Conservation (phyloP, 1,140 invertebrate genomes). For the Drosophila baimaii region DNA sequence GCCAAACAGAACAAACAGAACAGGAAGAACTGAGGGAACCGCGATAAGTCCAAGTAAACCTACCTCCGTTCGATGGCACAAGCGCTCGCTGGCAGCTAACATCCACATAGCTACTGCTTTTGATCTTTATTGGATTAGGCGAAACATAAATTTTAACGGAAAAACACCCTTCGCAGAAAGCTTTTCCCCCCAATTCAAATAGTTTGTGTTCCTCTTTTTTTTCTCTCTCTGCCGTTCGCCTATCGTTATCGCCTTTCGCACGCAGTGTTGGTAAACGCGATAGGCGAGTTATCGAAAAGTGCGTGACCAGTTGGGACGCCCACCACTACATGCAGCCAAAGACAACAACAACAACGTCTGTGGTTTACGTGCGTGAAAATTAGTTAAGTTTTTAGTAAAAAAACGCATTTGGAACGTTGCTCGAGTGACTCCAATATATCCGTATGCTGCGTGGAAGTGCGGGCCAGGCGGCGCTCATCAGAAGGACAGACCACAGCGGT, state of each 20-base stretch:
- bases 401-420: constrained; percentile 41
- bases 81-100: constrained; percentile 52
- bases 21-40: not conserved
- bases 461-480: constrained; percentile 22
- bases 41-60: not conserved
- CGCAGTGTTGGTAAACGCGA: constrained; percentile 30
- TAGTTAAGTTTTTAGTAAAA: constrained; percentile 76
- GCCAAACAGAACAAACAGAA: not conserved
- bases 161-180: constrained; percentile 38
- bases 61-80: constrained; percentile 59
- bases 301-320: constrained; percentile 30
- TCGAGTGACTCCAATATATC: constrained; percentile 25
- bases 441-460: constrained; percentile 53
- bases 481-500: constrained; percentile 22
- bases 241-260: constrained; percentile 1
- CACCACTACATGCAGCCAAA: constrained; percentile 53
- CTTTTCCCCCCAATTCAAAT: constrained; percentile 30
- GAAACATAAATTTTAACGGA: constrained; percentile 55
- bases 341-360: constrained; percentile 48
- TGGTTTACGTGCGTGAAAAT: constrained; percentile 80
- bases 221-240: too few relatives aligned
- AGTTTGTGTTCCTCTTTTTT: constrained; percentile 5
- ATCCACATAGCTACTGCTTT: constrained; percentile 74
- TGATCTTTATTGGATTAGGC: constrained; percentile 49
- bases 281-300: constrained; percentile 42